Conservation (phyloP, 1,140 invertebrate genomes). For the Pogonomyrmex californicus region DNA sequence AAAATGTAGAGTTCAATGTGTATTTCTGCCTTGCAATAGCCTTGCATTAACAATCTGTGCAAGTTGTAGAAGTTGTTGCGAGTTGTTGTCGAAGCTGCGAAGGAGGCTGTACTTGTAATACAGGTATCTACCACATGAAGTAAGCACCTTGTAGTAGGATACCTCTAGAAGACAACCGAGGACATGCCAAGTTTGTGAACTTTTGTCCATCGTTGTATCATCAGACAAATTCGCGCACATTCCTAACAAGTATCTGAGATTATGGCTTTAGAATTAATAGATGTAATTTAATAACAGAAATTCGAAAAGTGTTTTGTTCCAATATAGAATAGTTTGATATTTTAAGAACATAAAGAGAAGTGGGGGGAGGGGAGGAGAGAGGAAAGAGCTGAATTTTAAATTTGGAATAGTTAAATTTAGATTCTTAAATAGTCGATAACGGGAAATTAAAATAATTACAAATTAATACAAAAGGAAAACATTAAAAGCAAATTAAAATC, state of each 20-base stretch:
- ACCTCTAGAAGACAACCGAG: constrained; percentile 35
- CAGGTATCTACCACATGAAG: constrained; percentile 43
- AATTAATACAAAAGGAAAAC: background rate
- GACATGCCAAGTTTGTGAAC: constrained; percentile 36
- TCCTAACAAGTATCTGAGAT: constrained; percentile 23
- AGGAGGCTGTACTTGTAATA: constrained; percentile 16
- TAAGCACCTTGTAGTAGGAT: constrained; percentile 46
- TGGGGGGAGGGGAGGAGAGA: too few relatives aligned
- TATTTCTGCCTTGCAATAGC: background rate
- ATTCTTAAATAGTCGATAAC: background rate
- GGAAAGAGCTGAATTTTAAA: background rate
- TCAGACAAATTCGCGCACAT: constrained; percentile 28
- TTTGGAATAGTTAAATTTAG: background rate
- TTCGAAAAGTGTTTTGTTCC: background rate
- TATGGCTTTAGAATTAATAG: background rate
- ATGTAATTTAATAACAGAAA: background rate
- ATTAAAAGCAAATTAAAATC: too few relatives aligned
- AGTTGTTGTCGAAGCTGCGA: constrained; percentile 52
- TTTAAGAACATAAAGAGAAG: background rate
- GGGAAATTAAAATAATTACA: background rate
- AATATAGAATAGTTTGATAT: background rate
- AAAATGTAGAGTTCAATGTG: background rate
- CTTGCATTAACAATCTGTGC: constrained; percentile 26
- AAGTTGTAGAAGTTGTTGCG: constrained; percentile 48
- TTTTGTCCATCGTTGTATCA: constrained; percentile 10